Percentiles rank a stretch among this genome's conserved stretches.
phyloP scores from a whole-genome alignment of 2,113 vertebrate species.

The Plecotus auritus region DNA sequence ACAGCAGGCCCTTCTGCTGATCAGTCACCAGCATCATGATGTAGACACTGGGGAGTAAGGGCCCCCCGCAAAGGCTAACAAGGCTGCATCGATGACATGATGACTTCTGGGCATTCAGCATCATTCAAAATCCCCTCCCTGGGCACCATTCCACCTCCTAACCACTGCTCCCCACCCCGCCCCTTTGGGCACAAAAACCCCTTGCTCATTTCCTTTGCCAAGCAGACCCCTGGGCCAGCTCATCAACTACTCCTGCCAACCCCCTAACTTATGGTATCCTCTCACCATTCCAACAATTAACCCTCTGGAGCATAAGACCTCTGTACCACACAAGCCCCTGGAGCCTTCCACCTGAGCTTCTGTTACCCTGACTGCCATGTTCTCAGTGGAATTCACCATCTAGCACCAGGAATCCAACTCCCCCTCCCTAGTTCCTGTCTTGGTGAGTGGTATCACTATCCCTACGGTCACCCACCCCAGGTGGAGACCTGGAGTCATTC shows the following conservation, averaged over 20 bases:
- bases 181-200: not conserved
- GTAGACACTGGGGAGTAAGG: not conserved
- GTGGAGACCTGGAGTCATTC: not conserved
- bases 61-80: not conserved
- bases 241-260: not conserved
- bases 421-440: not conserved
- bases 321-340: not conserved
- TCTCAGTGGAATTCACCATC: not conserved
- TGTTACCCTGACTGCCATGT: not conserved
- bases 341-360: not conserved
- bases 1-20: not conserved
- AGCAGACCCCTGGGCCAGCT: not conserved
- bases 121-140: too few relatives aligned
- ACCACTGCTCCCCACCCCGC: not conserved
- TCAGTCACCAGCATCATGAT: too few relatives aligned
- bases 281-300: not conserved
- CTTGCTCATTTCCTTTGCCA: not conserved
- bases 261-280: not conserved
- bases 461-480: not conserved
- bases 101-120: not conserved
- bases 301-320: not conserved
- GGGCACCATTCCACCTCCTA: not conserved
- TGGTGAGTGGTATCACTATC: not conserved
- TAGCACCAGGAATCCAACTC: not conserved
- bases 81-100: not conserved